Base-by-base conservation (phyloP, 2,113 vertebrate species). In the Sturnus vulgaris region DNA sequence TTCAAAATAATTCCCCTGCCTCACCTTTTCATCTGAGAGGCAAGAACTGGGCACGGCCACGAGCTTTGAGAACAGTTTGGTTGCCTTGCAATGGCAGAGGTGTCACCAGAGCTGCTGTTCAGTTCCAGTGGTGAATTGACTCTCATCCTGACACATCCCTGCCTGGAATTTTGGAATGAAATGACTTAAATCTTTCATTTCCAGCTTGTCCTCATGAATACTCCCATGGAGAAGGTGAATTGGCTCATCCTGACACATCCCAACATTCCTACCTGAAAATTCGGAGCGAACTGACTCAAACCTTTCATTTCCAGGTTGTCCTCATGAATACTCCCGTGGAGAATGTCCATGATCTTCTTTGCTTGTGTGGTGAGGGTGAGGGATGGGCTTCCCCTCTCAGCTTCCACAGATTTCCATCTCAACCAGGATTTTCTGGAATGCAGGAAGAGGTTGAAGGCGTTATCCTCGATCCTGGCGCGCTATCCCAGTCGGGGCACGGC, bases 321-420 rank as follows among this genome's bases (percentile, higher is more conserved):
- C 98, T 97, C 98, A 98, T 97, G 98, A 98, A 91, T 98, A 82
- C 97, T 94, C 82, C 82, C 30, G 94, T 50, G 94, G 98, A 99
- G 98, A 97, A 99, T 99, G 99, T 98, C 99, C 98, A 97, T 99
- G 99, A 99, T 99, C 98, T 97, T 99, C 88, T 99, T 99, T 85
- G 99, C 99, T 92, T 99, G 98, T 7, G 98, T 99, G 96, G 99
- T 99, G 90, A 97, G 99, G 95, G 98, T 99, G 97, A 98, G 98
- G 98, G 99, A 99, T 93, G 99, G 99, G 82, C 98, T 99, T 92
- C 99, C 99, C n/a, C 98, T 99, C 92, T 99, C 99, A 9, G 99
- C 99, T 77, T 99, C 99, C 97, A 99, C 99, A 21, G 99, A 99
- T 96, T 99, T 99, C 77, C 98, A 99, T 86, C 98, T 99, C 91